Evolutionary conservation across 2,113 vertebrate species (phyloP), one percentile per base, ranked within the genome.

Genomic region (Oxygymnocypris stewartii): DNA sequence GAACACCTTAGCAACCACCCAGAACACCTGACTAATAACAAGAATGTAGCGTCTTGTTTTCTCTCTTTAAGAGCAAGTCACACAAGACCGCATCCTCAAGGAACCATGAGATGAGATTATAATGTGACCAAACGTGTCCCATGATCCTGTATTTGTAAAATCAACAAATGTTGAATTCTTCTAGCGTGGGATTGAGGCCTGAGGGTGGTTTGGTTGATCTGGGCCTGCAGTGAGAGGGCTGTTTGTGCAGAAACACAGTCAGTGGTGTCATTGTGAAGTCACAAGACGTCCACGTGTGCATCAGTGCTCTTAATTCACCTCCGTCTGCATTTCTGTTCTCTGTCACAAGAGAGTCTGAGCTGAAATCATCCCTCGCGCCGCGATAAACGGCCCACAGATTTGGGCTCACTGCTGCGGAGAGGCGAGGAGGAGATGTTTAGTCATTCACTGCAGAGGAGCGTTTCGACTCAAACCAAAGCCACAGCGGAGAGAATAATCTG

Each of bases 211-310:
- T 6, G 84, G 76, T 5, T n/a, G 63, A 51, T 65, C 49, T 35
- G 69, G 80, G 37, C 23, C 28, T 4, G 23, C 40, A 59, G 40
- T 75, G 76, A 81, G 76, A 82, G 51, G 63, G 37, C 82, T 82
- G 61, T 83, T 71, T 89, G 63, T 77, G 74, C 71, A 82, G 63
- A 79, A 63, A 82, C 71, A 71, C 71, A 85, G 76, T 57, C 14
- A 47, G 74, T 31, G 51, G 79, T 85, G 74, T 87, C 87, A 89
- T 65, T 71, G 69, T 78, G 31, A 42, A 84, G 86, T 89, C 89
- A 90, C 88, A 90, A 82, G 89, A 74, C 79, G 4, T 25, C 61
- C 86, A 88, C 86, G 84, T 88, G 87, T 47, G 61, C 69, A 79
- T 61, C 31, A 20, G 35, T 16, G 77, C 76, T 73, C 82, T 74